Evolutionary conservation across 2,797 vertebrate genomes (phyloP), one percentile per base, ranked within the genome.

Genomic region (Oceanodroma leucorhoa): DNA sequence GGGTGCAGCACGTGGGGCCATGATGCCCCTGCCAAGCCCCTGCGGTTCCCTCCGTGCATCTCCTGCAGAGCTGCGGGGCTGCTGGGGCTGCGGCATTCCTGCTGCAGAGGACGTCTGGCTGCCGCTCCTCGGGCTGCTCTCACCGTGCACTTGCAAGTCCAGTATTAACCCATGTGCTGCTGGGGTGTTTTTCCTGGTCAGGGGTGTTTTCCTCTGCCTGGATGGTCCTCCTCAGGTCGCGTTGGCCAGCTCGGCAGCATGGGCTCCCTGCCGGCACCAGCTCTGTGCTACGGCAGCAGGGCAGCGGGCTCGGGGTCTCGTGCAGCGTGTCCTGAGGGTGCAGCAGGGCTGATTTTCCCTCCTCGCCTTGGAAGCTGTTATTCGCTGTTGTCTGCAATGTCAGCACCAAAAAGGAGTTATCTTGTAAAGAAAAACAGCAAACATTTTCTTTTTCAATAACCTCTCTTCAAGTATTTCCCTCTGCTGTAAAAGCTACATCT

Each of bases 301-400:
- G 26, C 1, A 1, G 36, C 0, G 7, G 11, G 15, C 30, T 24
- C 4, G 5, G 26, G 43, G 16, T 60, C 46, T 32, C 3, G 0
- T 29, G 53, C 29, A 32, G 30, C 4, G 2, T 0, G 1, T 48
- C 1, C 1, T 22, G 40, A 71, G 16, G 45, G 22, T 36, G 54
- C 67, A 83, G 51, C 51, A 43, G 40, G 65, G 64, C 40, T 30
- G 40, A 48, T 54, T 83, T 53, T 66, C 19, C 20, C 40, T 92
- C 34, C 30, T 60, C 0, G 0, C 21, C 54, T 48, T 77, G 22
- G 32, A 58, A 61, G 32, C 9, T 54, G 40, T n/a, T 79, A 23
- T 45, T 84, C 62, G 80, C 14, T 1, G 0, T 18, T 60, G 32
- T 60, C 43, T 77, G 40, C 27, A 45, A 34, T 32, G 20, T 66